phyloP scores from a whole-genome alignment of 1,140 invertebrate species.

The Calliphora vicina region DNA sequence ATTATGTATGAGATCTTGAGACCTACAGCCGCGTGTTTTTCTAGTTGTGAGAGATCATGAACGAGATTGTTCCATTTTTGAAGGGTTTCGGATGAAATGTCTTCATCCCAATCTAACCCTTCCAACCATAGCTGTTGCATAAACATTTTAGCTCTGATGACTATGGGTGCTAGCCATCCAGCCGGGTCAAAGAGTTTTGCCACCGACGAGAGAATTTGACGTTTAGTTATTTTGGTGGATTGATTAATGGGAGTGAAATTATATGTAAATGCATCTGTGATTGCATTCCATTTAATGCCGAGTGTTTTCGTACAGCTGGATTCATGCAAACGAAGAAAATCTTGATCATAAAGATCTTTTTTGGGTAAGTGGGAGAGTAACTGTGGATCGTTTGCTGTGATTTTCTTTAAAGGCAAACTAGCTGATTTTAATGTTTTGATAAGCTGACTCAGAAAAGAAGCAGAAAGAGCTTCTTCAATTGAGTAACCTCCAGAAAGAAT shows the following conservation, averaged over 20 bases:
- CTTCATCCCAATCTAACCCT: neutral
- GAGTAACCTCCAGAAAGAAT: neutral
- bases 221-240: too few relatives aligned
- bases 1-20: neutral
- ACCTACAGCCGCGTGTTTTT: neutral
- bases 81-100: neutral
- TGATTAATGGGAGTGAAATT: too few relatives aligned
- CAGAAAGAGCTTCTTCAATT: neutral
- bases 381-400: too few relatives aligned
- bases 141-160: neutral
- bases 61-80: neutral
- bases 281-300: too few relatives aligned
- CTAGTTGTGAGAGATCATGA: neutral
- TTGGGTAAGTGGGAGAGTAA: neutral
- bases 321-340: neutral
- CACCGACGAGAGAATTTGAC: too few relatives aligned
- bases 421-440: neutral
- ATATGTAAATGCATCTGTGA: too few relatives aligned
- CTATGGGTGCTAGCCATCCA: neutral
- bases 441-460: neutral
- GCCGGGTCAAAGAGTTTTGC: too few relatives aligned
- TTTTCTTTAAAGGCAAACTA: neutral
- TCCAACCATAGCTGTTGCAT: constrained; percentile 1
- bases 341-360: neutral
- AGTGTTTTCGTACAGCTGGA: too few relatives aligned